Evolutionary conservation across 2,888 invertebrate species (phyloP).

Genomic region (Morpho helenor): DNA sequence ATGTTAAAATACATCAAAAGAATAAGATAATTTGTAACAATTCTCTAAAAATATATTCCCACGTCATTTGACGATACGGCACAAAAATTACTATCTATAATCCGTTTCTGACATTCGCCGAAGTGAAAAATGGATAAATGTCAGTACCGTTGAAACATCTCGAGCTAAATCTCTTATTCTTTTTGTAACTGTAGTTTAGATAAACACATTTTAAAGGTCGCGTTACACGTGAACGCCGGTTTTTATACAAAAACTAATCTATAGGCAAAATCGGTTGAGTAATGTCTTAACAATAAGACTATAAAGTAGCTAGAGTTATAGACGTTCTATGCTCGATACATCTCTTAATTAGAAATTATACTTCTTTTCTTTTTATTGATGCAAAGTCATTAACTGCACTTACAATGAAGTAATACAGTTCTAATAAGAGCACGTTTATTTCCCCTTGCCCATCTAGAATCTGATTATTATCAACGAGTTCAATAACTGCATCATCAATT

Average conservation of each 20-base stretch:
- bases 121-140: conserved; percentile 49
- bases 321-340: too few relatives aligned
- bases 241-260: conserved; percentile 4
- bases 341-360: not conserved
- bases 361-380: not conserved
- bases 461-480: conserved; percentile 61
- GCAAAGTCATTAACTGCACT: conserved; percentile 15
- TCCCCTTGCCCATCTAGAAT: conserved; percentile 44
- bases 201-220: conserved; percentile 17
- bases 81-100: conserved; percentile 37
- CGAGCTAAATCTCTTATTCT: conserved; percentile 14
- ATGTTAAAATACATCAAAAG: too few relatives aligned
- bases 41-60: conserved; percentile 17
- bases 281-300: not conserved
- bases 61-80: conserved; percentile 25
- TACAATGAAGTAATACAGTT: conserved; percentile 33
- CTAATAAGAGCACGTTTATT: conserved; percentile 29
- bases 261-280: conserved; percentile 1
- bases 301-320: not conserved
- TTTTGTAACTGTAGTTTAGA: conserved; percentile 11
- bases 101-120: conserved; percentile 60
- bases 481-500: conserved; percentile 70
- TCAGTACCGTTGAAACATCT: conserved; percentile 26
- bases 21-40: not conserved
- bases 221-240: conserved; percentile 6